Percentiles rank a stretch among this genome's conserved stretches.
Conservation (phyloP, 2,113 vertebrate genomes). For the Phaethon lepturus region DNA sequence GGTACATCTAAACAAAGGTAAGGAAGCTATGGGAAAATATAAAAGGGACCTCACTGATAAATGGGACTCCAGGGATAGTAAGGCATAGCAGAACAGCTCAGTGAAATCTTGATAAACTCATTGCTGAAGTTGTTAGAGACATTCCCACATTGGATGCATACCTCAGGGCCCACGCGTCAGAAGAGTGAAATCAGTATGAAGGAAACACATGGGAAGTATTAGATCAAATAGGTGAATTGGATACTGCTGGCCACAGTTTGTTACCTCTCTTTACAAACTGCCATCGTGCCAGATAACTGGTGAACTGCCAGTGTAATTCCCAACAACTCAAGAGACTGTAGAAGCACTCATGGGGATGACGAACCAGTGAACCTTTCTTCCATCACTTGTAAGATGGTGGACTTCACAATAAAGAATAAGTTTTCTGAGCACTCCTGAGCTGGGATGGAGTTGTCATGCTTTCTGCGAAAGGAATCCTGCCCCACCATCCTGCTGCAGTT, state of each 20-base stretch:
- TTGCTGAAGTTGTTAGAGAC: background rate
- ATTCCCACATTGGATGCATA: background rate
- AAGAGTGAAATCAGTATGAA: background rate
- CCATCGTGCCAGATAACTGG: background rate
- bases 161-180: background rate
- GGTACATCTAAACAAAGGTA: background rate
- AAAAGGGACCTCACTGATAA: background rate
- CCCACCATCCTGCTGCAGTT: background rate
- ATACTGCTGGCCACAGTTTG: background rate
- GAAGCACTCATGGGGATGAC: background rate
- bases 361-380: background rate
- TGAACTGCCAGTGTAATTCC: background rate
- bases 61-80: background rate
- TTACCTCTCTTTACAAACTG: background rate
- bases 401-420: background rate
- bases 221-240: background rate
- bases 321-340: background rate
- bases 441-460: background rate
- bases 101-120: background rate
- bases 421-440: background rate
- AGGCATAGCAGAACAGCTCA: background rate
- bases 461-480: background rate
- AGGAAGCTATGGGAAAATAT: background rate
- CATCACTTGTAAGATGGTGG: background rate
- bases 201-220: background rate